Conservation (phyloP, 2,888 invertebrate genomes). For the Nemapogon koenigi region DNA sequence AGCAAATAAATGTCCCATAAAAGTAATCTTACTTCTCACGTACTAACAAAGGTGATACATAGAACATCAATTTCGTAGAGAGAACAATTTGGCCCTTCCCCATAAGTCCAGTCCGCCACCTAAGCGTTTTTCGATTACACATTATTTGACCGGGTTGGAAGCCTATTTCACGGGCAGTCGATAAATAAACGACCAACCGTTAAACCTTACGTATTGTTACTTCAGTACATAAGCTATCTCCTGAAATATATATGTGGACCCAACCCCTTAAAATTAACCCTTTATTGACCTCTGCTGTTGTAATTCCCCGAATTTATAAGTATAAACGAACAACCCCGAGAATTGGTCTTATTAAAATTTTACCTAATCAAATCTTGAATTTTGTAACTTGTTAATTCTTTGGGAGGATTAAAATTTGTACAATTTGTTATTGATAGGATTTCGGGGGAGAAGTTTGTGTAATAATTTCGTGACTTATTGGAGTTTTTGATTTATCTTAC, state of each 20-base stretch:
- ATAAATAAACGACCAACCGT: constrained; percentile 24
- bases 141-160: constrained; percentile 11
- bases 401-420: constrained; percentile 5
- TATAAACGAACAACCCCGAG: not conserved
- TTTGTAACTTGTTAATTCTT: constrained; percentile 1
- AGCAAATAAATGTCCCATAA: no score
- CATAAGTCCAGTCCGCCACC: constrained; percentile 28
- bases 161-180: constrained; percentile 19
- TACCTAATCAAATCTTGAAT: constrained; percentile 4
- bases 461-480: no score
- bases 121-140: constrained; percentile 32
- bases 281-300: not conserved
- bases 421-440: constrained; percentile 5
- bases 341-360: constrained; percentile 7
- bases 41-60: constrained; percentile 7
- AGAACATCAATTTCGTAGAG: constrained; percentile 25
- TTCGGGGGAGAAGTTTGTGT: not conserved
- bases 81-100: constrained; percentile 24
- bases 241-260: not conserved
- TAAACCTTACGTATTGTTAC: not conserved
- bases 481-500: no score
- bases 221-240: not conserved
- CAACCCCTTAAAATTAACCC: not conserved
- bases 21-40: no score
- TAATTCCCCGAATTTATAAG: constrained; percentile 4